Evolutionary conservation across 2,113 vertebrate species (phyloP).

Genomic region (Phodopus roborovskii): DNA sequence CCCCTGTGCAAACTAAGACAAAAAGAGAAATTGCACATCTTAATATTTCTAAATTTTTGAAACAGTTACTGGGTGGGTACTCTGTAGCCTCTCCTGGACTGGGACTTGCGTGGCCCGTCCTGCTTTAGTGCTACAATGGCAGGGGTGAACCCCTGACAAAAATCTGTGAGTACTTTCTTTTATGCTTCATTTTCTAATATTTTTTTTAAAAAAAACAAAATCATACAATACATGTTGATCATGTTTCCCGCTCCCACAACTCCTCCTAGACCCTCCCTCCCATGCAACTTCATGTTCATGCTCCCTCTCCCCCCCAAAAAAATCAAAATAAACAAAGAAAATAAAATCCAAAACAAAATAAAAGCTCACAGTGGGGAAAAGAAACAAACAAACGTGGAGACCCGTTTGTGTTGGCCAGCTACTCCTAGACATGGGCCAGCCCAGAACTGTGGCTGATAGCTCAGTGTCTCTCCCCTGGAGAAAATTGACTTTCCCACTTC

Average conservation of each 20-base stretch:
- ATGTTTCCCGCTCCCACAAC: not conserved
- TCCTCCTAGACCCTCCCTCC: not conserved
- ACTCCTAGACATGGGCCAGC: not conserved
- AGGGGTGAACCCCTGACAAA: too few species aligned
- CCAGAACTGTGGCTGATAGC: not conserved
- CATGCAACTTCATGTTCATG: not conserved
- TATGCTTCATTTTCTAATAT: not conserved
- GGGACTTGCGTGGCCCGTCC: not conserved
- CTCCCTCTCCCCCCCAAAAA: not conserved
- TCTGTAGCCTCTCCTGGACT: not conserved
- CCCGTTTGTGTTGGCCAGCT: not conserved
- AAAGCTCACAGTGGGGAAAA: not conserved
- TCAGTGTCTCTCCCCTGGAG: not conserved
- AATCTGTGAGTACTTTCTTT: not conserved
- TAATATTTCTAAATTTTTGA: not conserved
- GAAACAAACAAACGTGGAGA: not conserved
- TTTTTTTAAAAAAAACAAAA: not conserved
- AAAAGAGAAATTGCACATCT: not conserved
- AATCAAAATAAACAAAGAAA: not conserved
- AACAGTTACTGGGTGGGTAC: too few species aligned
- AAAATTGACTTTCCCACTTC: not conserved
- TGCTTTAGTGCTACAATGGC: not conserved
- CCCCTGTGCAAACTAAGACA: too few species aligned
- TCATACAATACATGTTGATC: not conserved
- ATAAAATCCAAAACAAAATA: not conserved